phyloP scores from a whole-genome alignment of 2,888 invertebrate genomes.

The Panorpa germanica region DNA sequence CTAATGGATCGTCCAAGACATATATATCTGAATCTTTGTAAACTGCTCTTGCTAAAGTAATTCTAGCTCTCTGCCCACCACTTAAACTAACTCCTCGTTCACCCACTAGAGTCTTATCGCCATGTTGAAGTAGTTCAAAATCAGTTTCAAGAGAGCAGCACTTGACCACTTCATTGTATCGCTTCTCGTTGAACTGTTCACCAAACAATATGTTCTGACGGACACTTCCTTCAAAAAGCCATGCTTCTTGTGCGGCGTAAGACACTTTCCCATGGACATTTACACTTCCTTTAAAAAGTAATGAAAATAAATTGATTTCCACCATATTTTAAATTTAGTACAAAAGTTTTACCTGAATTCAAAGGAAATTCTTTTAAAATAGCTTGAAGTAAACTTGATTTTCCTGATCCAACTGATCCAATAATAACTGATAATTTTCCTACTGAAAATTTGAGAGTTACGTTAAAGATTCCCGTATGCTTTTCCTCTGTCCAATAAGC shows the following conservation, averaged over 20 bases:
- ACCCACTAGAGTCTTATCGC: constrained; percentile 57
- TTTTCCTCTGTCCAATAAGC: constrained; percentile 17
- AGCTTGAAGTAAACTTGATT: constrained; percentile 50
- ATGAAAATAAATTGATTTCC: too few species aligned
- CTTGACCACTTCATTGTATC: constrained; percentile 22
- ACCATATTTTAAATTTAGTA: too few species aligned
- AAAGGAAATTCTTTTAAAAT: constrained; percentile 60
- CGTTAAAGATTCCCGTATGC: constrained; percentile 15
- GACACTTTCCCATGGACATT: constrained; percentile 27
- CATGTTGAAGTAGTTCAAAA: constrained; percentile 45
- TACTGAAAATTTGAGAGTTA: constrained; percentile 19
- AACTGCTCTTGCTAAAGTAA: constrained; percentile 57
- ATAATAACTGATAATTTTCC: constrained; percentile 35
- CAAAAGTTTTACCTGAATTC: too few species aligned
- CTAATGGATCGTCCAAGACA: constrained; percentile 49
- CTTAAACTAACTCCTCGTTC: constrained; percentile 59
- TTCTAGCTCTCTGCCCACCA: constrained; percentile 64
- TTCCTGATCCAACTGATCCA: constrained; percentile 61
- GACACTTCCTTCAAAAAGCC: constrained; percentile 38
- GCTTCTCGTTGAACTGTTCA: constrained; percentile 31
- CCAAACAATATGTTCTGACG: constrained; percentile 50
- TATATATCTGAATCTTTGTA: constrained; percentile 58
- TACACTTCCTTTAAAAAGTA: constrained; percentile 27
- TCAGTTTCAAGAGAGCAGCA: constrained; percentile 47
- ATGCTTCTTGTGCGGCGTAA: constrained; percentile 45